Percentiles rank a stretch among this genome's conserved stretches.
Evolutionary conservation across 2,113 vertebrate genomes (phyloP).

Genomic region (Elachura formosa): DNA sequence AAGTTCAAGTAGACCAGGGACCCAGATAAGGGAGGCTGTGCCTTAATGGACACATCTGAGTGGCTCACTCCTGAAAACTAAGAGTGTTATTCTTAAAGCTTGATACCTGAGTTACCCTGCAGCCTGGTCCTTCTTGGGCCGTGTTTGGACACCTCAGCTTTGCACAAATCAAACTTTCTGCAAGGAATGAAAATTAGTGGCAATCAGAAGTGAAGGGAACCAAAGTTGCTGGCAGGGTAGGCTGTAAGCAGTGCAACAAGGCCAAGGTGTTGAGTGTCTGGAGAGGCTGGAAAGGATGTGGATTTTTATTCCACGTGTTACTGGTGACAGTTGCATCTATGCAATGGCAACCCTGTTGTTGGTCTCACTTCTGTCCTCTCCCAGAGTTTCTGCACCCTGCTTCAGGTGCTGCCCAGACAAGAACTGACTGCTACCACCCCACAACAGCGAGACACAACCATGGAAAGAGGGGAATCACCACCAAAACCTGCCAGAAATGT

Average conservation of each 20-base stretch:
- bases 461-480: not conserved
- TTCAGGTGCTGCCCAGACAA: rapidly evolving
- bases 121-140: not conserved
- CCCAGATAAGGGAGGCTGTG: rapidly evolving
- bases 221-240: not conserved
- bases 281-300: not conserved
- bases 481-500: not conserved
- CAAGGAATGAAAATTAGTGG: not conserved
- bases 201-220: not conserved
- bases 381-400: not conserved
- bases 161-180: not conserved
- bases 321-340: not conserved
- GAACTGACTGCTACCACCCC: not conserved
- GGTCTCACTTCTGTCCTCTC: not conserved
- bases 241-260: not conserved
- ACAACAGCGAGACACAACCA: rapidly evolving
- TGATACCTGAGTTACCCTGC: not conserved
- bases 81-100: not conserved
- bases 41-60: not conserved
- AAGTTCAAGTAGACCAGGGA: not conserved
- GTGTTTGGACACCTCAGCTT: rapidly evolving
- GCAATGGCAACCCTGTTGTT: not conserved
- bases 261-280: too few relatives aligned
- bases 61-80: not conserved
- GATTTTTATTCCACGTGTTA: not conserved